A percentile compares a stretch with the other conserved stretches of the same genome.
These are phyloP conservation scores for Montipora foliosa DNA, from an alignment of 64 coral and sea anemone species.

Conservation along the genomic window DNA sequence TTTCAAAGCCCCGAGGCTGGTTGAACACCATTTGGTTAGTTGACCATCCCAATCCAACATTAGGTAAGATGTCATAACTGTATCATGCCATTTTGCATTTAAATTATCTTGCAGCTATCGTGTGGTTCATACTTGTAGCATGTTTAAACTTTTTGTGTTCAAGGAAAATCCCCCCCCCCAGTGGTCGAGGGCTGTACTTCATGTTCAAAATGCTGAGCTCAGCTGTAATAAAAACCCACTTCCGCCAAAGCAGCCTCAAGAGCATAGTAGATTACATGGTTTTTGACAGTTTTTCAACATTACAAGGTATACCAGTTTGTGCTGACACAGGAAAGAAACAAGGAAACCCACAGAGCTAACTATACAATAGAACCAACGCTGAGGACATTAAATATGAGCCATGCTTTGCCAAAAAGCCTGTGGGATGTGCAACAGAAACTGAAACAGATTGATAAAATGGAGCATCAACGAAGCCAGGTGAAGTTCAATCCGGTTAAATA, in stretches of 20 bases:
- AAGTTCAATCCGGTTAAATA: no score
- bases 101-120: no score
- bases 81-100: no score
- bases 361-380: conserved; percentile 71
- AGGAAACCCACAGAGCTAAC: conserved; percentile 39
- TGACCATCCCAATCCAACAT: no score
- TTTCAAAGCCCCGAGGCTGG: no score
- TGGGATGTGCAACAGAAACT: conserved; percentile 82
- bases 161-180: no score
- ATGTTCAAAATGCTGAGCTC: conserved; percentile 42
- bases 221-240: not conserved
- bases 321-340: conserved; percentile 67
- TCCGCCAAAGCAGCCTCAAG: conserved; percentile 67
- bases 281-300: conserved; percentile 85
- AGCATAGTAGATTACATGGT: conserved; percentile 78
- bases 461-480: conserved; percentile 66
- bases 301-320: conserved; percentile 90
- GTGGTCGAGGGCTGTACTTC: no score
- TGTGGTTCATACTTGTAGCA: no score
- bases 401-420: conserved; percentile 68
- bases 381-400: not conserved
- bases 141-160: no score
- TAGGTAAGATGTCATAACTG: no score
- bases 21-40: no score
- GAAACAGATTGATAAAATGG: conserved; percentile 83